phyloP scores from a whole-genome alignment of 2,113 vertebrate species.

The Larimichthys polyactis region DNA sequence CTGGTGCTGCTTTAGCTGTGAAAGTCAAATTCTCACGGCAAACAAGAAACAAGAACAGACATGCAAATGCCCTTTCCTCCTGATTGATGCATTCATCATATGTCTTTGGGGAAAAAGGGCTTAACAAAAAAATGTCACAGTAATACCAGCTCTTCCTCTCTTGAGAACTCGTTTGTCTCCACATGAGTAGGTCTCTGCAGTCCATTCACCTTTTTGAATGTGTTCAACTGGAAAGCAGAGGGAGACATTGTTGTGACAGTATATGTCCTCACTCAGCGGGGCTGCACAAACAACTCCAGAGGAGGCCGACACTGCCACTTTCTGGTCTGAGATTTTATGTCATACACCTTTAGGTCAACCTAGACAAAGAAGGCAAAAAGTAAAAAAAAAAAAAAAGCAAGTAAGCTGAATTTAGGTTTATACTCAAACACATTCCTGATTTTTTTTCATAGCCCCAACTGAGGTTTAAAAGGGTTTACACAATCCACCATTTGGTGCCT shows the following conservation, averaged over 20 bases:
- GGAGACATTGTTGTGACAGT: slow-evolving; percentile 29
- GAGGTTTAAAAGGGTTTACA: neutral
- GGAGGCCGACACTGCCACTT: slow-evolving; percentile 16
- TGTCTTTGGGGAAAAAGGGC: neutral
- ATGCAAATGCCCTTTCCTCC: slow-evolving; percentile 10
- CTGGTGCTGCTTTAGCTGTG: neutral
- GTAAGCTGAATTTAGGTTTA: neutral
- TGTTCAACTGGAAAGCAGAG: slow-evolving; percentile 27
- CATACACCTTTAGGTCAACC: neutral
- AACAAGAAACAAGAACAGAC: slow-evolving; percentile 25
- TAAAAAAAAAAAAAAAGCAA: neutral
- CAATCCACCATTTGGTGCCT: neutral
- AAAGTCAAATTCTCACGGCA: slow-evolving; percentile 25
- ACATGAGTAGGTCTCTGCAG: neutral
- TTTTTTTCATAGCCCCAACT: neutral
- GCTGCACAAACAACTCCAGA: neutral
- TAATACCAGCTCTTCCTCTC: neutral
- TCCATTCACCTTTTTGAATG: slow-evolving; percentile 32
- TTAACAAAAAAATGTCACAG: neutral
- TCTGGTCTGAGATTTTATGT: neutral
- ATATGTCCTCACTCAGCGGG: slow-evolving; percentile 39
- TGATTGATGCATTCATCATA: slow-evolving; percentile 7
- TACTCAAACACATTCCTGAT: neutral
- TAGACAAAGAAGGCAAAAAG: neutral
- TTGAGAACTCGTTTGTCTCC: slow-evolving; percentile 12